Base-by-base conservation (phyloP, 2,797 vertebrate species). In the Labroides dimidiatus region DNA sequence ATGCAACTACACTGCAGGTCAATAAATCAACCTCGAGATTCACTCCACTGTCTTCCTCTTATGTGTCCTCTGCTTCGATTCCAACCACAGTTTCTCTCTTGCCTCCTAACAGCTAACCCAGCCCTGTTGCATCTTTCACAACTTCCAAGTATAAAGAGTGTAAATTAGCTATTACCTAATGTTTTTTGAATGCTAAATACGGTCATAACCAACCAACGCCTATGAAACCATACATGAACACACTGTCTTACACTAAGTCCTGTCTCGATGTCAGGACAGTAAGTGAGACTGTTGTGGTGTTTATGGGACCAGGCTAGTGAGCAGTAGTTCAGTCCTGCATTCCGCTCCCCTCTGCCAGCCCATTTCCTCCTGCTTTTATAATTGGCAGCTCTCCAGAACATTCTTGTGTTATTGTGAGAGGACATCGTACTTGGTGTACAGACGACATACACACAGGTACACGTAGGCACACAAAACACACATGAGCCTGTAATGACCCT, bases 321-420 rank as follows among this genome's bases (percentile, higher is more conserved):
- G 48, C n/a, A 55, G 43, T 68, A 70, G 82, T 69, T 81, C 21
- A 80, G 81, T 84, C 47, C 69, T 78, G 71, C 67, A 71, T 60
- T 33, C 27, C 4, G 23, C 48, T 75, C 70, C 52, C 9, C 44
- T 62, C 45, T 72, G 72, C 72, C 67, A 66, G 66, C 58, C 45
- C 41, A 69, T 72, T 85, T 84, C 75, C 43, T 17, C 36, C 36
- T 74, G 52, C 55, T 65, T 86, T 82, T 80, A 79, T 36, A 65
- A 79, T 75, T 90, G 85, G 88, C 81, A 0, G 45, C 21, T 24
- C 53, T 73, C 76, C 84, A 91, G 59, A 66, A 69, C 78, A 86
- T 88, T 89, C 80, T 82, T 84, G 67, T 69, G 66, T 89, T 85
- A 83, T 69, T 87, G 75, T 59, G 59, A 65, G 52, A 4, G 75